A percentile compares a stretch with the other conserved stretches of the same genome.
These are phyloP conservation scores for Plecturocebus donacophilus DNA, from an alignment of 2,113 vertebrate genomes.

Conservation along the genomic window DNA sequence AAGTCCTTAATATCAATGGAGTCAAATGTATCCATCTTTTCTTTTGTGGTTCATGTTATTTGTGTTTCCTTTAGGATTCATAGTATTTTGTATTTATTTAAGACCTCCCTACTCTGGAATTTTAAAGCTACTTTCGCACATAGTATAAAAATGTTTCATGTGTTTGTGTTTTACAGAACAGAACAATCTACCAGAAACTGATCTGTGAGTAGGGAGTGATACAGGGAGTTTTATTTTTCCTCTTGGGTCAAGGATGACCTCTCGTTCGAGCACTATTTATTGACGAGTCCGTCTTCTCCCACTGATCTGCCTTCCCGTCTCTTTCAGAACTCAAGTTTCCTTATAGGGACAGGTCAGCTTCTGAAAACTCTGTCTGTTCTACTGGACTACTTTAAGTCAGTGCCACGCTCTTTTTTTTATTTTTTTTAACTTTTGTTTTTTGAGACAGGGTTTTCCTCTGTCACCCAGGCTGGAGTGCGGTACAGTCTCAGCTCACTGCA, in stretches of 20 bases:
- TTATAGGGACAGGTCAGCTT: not conserved
- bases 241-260: not conserved
- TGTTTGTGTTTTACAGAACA: not conserved
- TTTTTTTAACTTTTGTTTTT: not conserved
- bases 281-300: not conserved
- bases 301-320: not conserved
- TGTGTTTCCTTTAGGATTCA: not conserved
- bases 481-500: not conserved
- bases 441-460: not conserved
- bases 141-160: not conserved
- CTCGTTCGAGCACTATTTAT: not conserved
- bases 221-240: not conserved
- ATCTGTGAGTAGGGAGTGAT: conserved; percentile 7
- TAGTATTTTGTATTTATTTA: not conserved
- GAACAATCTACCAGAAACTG: not conserved
- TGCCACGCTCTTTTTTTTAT: not conserved
- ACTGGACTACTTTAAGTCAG: not conserved
- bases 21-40: not conserved
- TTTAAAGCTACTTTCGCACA: not conserved
- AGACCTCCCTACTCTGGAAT: not conserved
- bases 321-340: not conserved
- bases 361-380: not conserved
- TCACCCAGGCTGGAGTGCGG: not conserved
- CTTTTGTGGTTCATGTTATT: not conserved
- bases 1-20: not conserved